phyloP scores from a whole-genome alignment of 2,797 vertebrate genomes.

The Cyprinodon diabolis region DNA sequence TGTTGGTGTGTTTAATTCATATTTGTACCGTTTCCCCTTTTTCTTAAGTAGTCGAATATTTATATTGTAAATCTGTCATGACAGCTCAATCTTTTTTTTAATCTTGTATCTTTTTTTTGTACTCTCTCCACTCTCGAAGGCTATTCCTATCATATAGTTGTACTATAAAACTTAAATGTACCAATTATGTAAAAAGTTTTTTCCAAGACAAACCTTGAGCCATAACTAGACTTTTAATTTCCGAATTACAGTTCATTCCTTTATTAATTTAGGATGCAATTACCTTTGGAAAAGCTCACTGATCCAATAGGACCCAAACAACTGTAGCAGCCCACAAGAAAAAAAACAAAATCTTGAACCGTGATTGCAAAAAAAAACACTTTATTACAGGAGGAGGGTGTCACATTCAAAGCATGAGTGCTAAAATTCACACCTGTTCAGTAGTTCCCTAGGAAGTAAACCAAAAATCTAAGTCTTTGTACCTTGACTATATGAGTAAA shows the following conservation, averaged over 20 bases:
- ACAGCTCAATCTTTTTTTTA: background rate
- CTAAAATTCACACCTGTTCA: constrained; percentile 62
- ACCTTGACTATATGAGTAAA: constrained; percentile 38
- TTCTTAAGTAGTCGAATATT: too few relatives aligned
- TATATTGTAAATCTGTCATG: too few relatives aligned
- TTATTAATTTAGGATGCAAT: background rate
- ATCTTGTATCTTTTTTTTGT: background rate
- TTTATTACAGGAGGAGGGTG: constrained; percentile 55
- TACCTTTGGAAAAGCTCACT: background rate
- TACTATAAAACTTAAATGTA: background rate
- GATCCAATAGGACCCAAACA: background rate
- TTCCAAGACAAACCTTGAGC: background rate
- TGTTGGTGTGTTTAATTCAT: too few relatives aligned
- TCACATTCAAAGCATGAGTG: constrained; percentile 54
- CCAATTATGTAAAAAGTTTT: background rate
- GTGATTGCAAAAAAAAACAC: constrained; percentile 30
- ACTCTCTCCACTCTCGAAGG: background rate
- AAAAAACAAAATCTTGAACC: background rate
- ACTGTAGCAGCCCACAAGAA: background rate
- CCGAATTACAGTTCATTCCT: background rate
- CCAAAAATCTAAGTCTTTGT: constrained; percentile 24
- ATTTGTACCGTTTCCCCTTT: too few relatives aligned
- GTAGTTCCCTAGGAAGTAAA: constrained; percentile 51
- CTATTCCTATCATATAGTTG: background rate
- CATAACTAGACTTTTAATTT: background rate